A percentile compares a stretch with the other conserved stretches of the same genome.
Evolutionary conservation across 1,140 invertebrate species (phyloP).

Genomic region (Rhopalosiphum maidis): DNA sequence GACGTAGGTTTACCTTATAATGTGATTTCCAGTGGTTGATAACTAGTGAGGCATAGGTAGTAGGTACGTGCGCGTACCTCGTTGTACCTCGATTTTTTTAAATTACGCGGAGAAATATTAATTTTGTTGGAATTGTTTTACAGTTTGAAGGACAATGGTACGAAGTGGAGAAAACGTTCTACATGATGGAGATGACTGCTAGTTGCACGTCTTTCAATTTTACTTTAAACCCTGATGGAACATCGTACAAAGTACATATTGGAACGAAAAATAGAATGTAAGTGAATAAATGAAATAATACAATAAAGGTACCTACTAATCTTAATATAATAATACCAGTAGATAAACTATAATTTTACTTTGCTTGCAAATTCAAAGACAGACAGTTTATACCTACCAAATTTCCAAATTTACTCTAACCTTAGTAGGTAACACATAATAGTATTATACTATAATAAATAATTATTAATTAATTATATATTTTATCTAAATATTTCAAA

Average conservation of each 20-base stretch:
- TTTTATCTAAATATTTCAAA: too few relatives aligned
- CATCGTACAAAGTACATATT: slow-evolving; percentile 68
- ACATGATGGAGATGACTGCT: slow-evolving; percentile 71
- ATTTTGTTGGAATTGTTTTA: not conserved
- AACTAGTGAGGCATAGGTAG: too few relatives aligned
- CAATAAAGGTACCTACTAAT: not conserved
- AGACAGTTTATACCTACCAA: too few relatives aligned
- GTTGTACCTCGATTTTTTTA: not conserved
- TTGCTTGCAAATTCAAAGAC: not conserved
- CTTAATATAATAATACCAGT: not conserved
- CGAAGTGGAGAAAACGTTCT: slow-evolving; percentile 76
- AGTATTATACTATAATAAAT: too few relatives aligned
- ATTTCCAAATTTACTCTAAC: too few relatives aligned
- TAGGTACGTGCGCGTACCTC: too few relatives aligned
- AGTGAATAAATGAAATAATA: slow-evolving; percentile 60
- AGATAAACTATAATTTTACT: not conserved
- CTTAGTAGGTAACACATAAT: too few relatives aligned
- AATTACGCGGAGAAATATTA: not conserved
- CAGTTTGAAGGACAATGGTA: slow-evolving; percentile 75
- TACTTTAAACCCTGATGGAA: slow-evolving; percentile 65
- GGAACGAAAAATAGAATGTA: slow-evolving; percentile 71
- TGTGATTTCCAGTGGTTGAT: not conserved
- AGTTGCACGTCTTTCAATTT: slow-evolving; percentile 71
- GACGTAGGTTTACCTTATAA: not conserved
- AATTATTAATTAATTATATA: too few relatives aligned